A percentile compares a stretch with the other conserved stretches of the same genome.
Conservation (phyloP, 2,113 vertebrate genomes). For the Eolophus roseicapilla region DNA sequence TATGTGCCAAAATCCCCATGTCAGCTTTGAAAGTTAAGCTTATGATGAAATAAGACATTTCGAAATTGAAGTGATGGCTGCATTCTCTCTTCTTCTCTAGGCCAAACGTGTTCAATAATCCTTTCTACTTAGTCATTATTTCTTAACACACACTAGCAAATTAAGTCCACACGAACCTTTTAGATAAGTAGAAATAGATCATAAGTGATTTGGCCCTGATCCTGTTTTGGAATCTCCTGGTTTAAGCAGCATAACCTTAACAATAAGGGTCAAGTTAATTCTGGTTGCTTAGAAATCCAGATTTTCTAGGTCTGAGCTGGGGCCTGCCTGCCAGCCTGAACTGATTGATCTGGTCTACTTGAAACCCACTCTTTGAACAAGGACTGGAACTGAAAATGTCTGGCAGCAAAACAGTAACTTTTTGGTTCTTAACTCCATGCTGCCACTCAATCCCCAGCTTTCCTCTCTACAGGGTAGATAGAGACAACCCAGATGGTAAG, state of each 20-base stretch:
- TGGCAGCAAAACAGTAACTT: not conserved
- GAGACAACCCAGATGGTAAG: not conserved
- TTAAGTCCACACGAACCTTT: not conserved
- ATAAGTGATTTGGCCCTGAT: not conserved
- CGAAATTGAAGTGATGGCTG: not conserved
- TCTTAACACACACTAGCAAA: conserved; percentile 7
- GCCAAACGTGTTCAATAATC: not conserved
- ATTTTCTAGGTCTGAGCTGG: conserved; percentile 1
- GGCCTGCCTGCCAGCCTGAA: not conserved
- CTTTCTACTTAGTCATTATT: not conserved
- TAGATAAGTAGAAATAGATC: conserved; percentile 2
- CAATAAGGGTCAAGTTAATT: not conserved
- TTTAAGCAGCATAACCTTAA: not conserved
- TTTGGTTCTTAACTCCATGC: not conserved
- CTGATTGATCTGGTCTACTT: not conserved
- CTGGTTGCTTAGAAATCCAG: not conserved
- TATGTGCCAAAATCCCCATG: not conserved
- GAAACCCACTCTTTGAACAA: not conserved
- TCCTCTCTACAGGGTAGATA: not conserved
- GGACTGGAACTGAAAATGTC: not conserved
- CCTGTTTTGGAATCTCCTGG: not conserved
- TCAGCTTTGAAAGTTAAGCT: conserved; percentile 35
- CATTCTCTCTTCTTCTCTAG: not conserved
- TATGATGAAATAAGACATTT: conserved; percentile 6
- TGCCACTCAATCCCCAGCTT: not conserved